Conservation (phyloP, 2,113 vertebrate species). For the Girardinichthys multiradiatus region DNA sequence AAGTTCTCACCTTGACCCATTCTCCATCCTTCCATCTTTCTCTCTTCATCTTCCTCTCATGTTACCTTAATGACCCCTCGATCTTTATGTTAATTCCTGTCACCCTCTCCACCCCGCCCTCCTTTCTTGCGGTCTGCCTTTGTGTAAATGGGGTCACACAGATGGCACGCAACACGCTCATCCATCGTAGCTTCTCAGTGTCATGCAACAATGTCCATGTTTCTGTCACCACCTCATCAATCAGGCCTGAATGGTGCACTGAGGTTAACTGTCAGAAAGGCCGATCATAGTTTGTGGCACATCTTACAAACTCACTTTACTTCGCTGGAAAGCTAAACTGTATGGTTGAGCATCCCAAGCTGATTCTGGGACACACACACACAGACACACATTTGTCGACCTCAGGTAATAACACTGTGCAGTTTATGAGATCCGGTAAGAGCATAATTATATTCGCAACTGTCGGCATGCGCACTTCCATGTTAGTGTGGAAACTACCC, state of each 20-base stretch:
- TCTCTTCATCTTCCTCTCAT: conserved; percentile 25
- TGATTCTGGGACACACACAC: conserved; percentile 10
- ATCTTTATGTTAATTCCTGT: conserved; percentile 27
- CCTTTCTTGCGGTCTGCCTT: conserved; percentile 13
- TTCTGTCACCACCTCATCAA: conserved; percentile 66
- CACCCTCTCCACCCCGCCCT: conserved; percentile 8
- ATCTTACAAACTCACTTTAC: not conserved
- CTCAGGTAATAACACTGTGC: conserved; percentile 58
- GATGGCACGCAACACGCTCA: conserved; percentile 21
- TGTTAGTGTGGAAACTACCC: conserved; percentile 71
- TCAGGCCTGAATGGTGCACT: conserved; percentile 43
- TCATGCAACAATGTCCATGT: conserved; percentile 50
- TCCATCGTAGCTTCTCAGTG: conserved; percentile 37
- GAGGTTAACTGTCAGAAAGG: not conserved
- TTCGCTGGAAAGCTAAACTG: not conserved
- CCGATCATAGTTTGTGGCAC: not conserved
- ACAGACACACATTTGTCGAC: conserved; percentile 20
- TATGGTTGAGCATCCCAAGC: not conserved
- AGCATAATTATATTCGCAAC: conserved; percentile 77
- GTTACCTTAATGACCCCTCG: conserved; percentile 44
- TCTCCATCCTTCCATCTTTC: conserved; percentile 17
- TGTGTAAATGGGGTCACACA: conserved; percentile 19
- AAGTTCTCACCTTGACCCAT: conserved; percentile 56
- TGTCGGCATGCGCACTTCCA: conserved; percentile 76
- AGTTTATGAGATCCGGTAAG: conserved; percentile 52